These are phyloP conservation scores for Drosophila jambulina DNA, from an alignment of 1,140 invertebrate genomes.

Conservation along the genomic window DNA sequence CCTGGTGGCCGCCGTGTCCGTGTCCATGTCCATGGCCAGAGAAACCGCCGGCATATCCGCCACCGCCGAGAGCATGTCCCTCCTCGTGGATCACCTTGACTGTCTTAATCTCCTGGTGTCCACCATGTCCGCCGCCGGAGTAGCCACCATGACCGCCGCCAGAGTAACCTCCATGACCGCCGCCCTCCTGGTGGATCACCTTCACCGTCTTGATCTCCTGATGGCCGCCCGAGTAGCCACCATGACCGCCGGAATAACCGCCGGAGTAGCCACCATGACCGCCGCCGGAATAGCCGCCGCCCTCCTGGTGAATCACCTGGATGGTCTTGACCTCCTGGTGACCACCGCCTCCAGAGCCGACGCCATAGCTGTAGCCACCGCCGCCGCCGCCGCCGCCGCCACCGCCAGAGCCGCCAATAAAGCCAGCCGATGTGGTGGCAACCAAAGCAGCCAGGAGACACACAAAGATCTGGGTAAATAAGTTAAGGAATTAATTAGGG, in stretches of 20 bases:
- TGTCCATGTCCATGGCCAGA: constrained; percentile 39
- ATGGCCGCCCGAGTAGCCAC: constrained; percentile 46
- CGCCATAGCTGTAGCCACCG: constrained; percentile 70
- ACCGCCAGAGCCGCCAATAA: constrained; percentile 62
- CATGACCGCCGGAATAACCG: constrained; percentile 37
- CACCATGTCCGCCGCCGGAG: constrained; percentile 30
- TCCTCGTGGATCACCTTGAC: constrained; percentile 70
- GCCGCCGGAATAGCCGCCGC: constrained; percentile 39
- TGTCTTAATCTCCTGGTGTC: constrained; percentile 67
- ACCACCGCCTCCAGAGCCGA: constrained; percentile 39
- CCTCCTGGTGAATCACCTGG: constrained; percentile 78
- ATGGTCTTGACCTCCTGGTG: constrained; percentile 73
- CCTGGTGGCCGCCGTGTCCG: constrained; percentile 47
- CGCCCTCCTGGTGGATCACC: constrained; percentile 55
- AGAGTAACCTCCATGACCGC: constrained; percentile 32
- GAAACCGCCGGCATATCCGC: constrained; percentile 52
- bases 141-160: constrained; percentile 34
- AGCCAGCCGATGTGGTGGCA: constrained; percentile 74
- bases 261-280: constrained; percentile 36
- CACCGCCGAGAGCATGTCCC: constrained; percentile 35
- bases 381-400: constrained; percentile 56
- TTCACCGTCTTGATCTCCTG: constrained; percentile 62
- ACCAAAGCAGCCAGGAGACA: constrained; percentile 73
- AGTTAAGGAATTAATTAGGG: neutral
- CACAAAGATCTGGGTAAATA: constrained; percentile 70